Percentiles rank a stretch among this genome's conserved stretches.
These are phyloP conservation scores for Otus sunia DNA, from an alignment of 2,113 vertebrate genomes.

Conservation along the genomic window DNA sequence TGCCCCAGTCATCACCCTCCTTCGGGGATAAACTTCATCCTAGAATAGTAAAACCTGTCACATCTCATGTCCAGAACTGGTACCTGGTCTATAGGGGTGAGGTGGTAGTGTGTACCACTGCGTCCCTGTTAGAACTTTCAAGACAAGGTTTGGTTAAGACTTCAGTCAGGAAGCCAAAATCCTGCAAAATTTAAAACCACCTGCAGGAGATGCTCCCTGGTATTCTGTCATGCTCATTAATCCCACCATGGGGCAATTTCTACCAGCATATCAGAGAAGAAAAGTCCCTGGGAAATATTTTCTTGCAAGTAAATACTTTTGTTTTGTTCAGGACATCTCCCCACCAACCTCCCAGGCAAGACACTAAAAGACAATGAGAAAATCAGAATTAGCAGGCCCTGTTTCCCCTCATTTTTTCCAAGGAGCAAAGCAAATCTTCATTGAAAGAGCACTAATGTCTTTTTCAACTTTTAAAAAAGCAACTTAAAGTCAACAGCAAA, in stretches of 20 bases:
- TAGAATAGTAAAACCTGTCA: neutral
- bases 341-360: neutral
- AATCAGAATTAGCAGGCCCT: neutral
- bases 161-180: neutral
- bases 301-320: neutral
- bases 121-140: neutral
- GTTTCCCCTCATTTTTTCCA: neutral
- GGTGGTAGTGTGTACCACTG: neutral
- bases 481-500: neutral
- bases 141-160: neutral
- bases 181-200: neutral
- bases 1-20: neutral
- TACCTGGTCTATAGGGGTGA: neutral
- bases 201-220: neutral
- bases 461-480: conserved; percentile 5
- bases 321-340: neutral
- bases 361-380: neutral
- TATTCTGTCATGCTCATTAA: neutral
- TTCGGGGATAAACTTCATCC: neutral
- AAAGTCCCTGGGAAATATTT: neutral
- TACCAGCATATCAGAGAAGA: neutral
- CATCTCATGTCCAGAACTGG: neutral
- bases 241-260: neutral
- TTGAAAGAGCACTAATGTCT: neutral
- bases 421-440: neutral